These are phyloP conservation scores for Neodontobutis hainanensis DNA, from an alignment of 2,113 vertebrate species.

Conservation along the genomic window DNA sequence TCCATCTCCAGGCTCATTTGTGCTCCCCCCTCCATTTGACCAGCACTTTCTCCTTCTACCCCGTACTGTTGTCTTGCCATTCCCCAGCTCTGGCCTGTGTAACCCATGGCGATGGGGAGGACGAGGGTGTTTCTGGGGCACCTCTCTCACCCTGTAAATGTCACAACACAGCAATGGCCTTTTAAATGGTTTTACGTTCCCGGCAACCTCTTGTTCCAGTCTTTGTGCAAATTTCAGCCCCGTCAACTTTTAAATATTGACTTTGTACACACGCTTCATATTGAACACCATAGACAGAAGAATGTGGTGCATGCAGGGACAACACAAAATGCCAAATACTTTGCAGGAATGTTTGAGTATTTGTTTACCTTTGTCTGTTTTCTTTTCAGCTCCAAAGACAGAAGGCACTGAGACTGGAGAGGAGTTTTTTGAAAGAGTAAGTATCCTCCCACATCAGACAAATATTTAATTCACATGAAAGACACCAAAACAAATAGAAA, in stretches of 20 bases:
- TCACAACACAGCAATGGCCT: constrained; percentile 69
- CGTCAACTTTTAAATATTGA: constrained; percentile 62
- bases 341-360: constrained; percentile 4
- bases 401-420: constrained; percentile 69
- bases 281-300: constrained; percentile 15
- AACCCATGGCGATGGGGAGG: constrained; percentile 76
- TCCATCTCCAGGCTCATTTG: constrained; percentile 69
- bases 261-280: constrained; percentile 28
- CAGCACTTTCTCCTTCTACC: constrained; percentile 57
- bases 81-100: constrained; percentile 70
- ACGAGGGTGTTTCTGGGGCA: constrained; percentile 39
- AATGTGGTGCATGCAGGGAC: constrained; percentile 16
- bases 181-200: constrained; percentile 74
- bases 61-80: constrained; percentile 70
- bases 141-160: constrained; percentile 75
- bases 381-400: constrained; percentile 69
- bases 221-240: constrained; percentile 49
- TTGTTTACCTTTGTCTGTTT: constrained; percentile 2
- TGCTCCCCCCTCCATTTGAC: constrained; percentile 18
- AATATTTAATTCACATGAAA: constrained; percentile 2
- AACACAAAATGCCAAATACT: constrained; percentile 15
- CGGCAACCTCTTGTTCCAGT: constrained; percentile 52
- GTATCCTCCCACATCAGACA: constrained; percentile 22
- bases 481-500: constrained; percentile 8
- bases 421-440: constrained; percentile 81